These are phyloP conservation scores for Aethina tumida DNA, from an alignment of 1,140 invertebrate species.

Conservation along the genomic window DNA sequence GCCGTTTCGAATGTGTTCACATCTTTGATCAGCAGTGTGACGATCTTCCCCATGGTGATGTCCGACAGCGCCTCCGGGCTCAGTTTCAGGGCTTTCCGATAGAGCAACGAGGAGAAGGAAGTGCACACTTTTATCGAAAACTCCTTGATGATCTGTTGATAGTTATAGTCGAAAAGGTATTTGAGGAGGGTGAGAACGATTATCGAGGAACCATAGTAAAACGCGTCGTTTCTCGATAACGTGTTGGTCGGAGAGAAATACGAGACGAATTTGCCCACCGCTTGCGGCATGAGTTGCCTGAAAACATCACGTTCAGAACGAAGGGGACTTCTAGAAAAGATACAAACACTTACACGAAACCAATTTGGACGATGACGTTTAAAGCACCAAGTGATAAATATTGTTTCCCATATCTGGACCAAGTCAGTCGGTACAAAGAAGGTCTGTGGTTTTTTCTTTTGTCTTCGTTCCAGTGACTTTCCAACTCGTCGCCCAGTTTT, in stretches of 20 bases:
- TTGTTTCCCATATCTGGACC: conserved; percentile 42
- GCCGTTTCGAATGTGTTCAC: conserved; percentile 61
- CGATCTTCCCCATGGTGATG: conserved; percentile 74
- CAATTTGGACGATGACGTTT: too few relatives aligned
- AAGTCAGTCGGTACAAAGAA: conserved; percentile 42
- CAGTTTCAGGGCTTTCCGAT: conserved; percentile 65
- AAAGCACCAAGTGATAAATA: conserved; percentile 42
- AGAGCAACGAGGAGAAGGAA: conserved; percentile 68
- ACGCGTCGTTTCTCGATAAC: conserved; percentile 44
- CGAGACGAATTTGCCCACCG: conserved; percentile 54
- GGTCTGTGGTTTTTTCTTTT: conserved; percentile 33
- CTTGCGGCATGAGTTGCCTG: conserved; percentile 25
- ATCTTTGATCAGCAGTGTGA: conserved; percentile 89
- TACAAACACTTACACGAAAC: too few relatives aligned
- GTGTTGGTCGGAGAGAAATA: conserved; percentile 49
- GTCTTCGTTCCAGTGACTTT: conserved; percentile 25
- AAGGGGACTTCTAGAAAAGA: too few relatives aligned
- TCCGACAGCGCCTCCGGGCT: conserved; percentile 60
- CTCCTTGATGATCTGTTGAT: conserved; percentile 61
- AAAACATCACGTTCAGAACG: too few relatives aligned
- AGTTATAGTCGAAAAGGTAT: conserved; percentile 48
- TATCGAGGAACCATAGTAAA: conserved; percentile 52
- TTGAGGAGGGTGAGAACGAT: conserved; percentile 44
- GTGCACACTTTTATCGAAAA: conserved; percentile 72
- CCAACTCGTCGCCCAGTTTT: conserved; percentile 22